Base-by-base conservation (phyloP, 2,888 invertebrate species). In the Chaitophorus viminalis region DNA sequence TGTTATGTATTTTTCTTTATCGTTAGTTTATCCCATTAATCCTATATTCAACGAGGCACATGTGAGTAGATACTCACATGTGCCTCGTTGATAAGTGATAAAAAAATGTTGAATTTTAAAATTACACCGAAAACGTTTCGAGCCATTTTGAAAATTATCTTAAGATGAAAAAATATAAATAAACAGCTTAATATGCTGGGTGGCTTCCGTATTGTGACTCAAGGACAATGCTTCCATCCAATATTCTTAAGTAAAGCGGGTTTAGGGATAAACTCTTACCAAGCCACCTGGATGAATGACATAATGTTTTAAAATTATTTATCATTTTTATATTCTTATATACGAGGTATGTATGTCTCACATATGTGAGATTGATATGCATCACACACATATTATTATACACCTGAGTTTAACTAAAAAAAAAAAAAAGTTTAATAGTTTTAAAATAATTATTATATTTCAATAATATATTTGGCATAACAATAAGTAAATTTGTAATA, bases 181-280 rank as follows among this genome's bases (percentile, higher is more conserved):
- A 76, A 29, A 18, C 33, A 5, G 39, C 39, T 81, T 81, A n/a
- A n/a, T n/a, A 81, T 75, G 72, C 36, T 21, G 5, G 74, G 1
- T 29, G 70, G 46, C 11, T 82, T 82, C 68, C n/a, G 31, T 46
- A 14, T 25, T 54, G 31, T 31, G 31, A 70, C 25, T 6, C 3
- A 31, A 17, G 52, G 72, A 25, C 31, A 72, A 70, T 33, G 17
- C 82, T 25, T 46, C 52, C 52, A 74, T 74, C 82, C 82, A 83
- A 83, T 83, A 60, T 83, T 29, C 36, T 83, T 74, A 83, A 83
- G 82, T 83, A 83, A 60, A 39, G 60, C 21, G 60, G 36, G 74
- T 75, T 74, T 25, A 29, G 29, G 29, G 60, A 60, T 83, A 54
- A 54, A 75, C n/a, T 60, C 29, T 36, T 74, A 29, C 54, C 25